Evolutionary conservation across 1,140 invertebrate genomes (phyloP), one percentile per base, ranked within the genome.

Genomic region (Radopholus similis): DNA sequence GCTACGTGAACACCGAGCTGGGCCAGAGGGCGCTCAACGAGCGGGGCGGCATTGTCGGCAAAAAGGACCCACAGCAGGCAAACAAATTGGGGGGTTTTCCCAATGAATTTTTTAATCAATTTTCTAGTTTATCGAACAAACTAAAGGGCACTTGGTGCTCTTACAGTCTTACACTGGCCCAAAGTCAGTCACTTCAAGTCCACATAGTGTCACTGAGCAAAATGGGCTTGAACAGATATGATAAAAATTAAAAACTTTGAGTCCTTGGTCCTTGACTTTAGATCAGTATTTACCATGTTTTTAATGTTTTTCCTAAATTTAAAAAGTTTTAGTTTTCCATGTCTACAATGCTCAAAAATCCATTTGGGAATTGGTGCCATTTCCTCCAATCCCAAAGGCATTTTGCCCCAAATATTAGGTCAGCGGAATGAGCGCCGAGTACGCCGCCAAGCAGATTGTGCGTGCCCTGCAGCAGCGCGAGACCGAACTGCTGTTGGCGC

Each of bases 1-100:
- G 71, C 8, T 78, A 78, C 40, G 78, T 80, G 11, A 77, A 80
- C 53, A 80, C 76, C 3, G 68, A 70, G 1, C 72, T 78, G 23
- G 77, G 74, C 42, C 57, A 47, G 8, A 53, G 70, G 18, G 77
- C 74, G 37, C 49, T 77, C 21, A 74, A 64, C 32, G 51, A 54
- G 38, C 34, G 70, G 28, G 76, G 76, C 11, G 49, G 69, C 21
- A 42, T 58, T 9, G 56, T 64, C 23, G 77, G 76, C 28, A 47
- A 57, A 13, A 68, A 76, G 51, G 76, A 77, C 55, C 38, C 66
- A 8, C 74, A 68, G 57, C 77, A 80, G 53, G 37, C 64, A n/a
- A n/a, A n/a, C n/a, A n/a, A n/a, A n/a, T n/a, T n/a, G n/a, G n/a
- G n/a, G n/a, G n/a, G n/a, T n/a, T n/a, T n/a, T n/a, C n/a, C n/a